Evolutionary conservation across 2,888 invertebrate species (phyloP).

Genomic region (Siphlonurus alternatus): DNA sequence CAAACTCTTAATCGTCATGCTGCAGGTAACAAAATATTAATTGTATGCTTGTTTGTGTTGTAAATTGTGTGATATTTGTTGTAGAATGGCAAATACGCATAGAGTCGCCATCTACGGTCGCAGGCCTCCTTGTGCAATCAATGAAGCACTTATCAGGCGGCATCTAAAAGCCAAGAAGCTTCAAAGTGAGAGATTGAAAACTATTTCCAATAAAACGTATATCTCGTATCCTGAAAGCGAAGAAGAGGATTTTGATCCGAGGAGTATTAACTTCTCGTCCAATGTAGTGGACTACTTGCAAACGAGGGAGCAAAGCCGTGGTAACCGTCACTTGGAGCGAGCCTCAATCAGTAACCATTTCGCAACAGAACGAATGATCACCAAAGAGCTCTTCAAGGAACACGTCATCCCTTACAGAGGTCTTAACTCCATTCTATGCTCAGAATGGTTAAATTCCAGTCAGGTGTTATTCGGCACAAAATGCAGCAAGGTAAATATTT

Average conservation of each 20-base stretch:
- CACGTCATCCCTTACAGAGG: conserved; percentile 65
- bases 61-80: too few species aligned
- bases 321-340: conserved; percentile 40
- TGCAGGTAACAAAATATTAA: too few species aligned
- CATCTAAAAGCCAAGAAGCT: conserved; percentile 43
- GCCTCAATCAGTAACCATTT: conserved; percentile 58
- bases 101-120: conserved; percentile 53
- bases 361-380: conserved; percentile 72
- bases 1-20: too few species aligned
- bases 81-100: conserved; percentile 62
- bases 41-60: too few species aligned
- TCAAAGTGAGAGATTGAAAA: conserved; percentile 51
- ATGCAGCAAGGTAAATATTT: conserved; percentile 95
- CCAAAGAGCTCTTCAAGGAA: conserved; percentile 77
- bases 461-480: conserved; percentile 95
- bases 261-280: conserved; percentile 26
- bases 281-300: conserved; percentile 75
- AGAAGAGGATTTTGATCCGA: conserved; percentile 67
- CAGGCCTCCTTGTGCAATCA: conserved; percentile 60
- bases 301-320: conserved; percentile 52
- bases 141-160: conserved; percentile 54
- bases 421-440: conserved; percentile 88
- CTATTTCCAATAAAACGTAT: conserved; percentile 76
- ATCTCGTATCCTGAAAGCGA: conserved; percentile 78
- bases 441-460: conserved; percentile 87